Evolutionary conservation across 2,113 vertebrate species (phyloP), one percentile per base, ranked within the genome.

Genomic region (Petromus typicus): DNA sequence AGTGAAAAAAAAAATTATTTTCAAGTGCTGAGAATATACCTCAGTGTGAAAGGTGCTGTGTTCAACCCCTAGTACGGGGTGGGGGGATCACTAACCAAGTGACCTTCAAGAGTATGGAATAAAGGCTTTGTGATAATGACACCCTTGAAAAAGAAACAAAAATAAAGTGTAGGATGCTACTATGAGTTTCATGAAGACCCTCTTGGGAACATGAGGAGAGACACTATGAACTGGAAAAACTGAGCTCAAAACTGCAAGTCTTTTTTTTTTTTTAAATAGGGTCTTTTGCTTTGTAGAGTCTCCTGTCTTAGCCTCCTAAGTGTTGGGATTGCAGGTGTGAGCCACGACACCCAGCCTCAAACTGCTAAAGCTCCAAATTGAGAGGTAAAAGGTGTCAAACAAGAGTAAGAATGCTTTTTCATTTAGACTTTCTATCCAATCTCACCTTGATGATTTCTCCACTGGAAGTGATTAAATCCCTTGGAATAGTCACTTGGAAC

Each of bases 381-480:
- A 56, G 13, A 64, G 92, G 71, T 32, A 81, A 92, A 91, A 73
- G 11, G 30, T 17, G 63, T 32, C 56, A 88, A 75, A 69, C 45
- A 37, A 66, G 92, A 86, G 63, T 14, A 14, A 83, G 27, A 86
- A 48, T 23, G 37, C 51, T 56, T 43, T 32, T 61, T 91, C 76
- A 14, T 57, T 67, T 17, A 54, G 7, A 27, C 37, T 67, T 71
- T 67, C 27, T 10, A 90, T 45, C 13, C 71, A 89, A 18, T 92
- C 99, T 99, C 98, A 99, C 99, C 99, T 99, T 99, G 86, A 98
- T 96, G 73, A 97, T 96, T 98, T 98, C 98, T 98, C 98, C 98
- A 88, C 64, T 97, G 80, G 98, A 98, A 93, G 99, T 98, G 85
- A 99, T 97, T 85, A 98, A 96, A 94, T 99, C 98, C 0, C 97